Percentiles rank a stretch among this genome's conserved stretches.
Conservation (phyloP, 2,797 vertebrate species). For the Meriones psammophilus region DNA sequence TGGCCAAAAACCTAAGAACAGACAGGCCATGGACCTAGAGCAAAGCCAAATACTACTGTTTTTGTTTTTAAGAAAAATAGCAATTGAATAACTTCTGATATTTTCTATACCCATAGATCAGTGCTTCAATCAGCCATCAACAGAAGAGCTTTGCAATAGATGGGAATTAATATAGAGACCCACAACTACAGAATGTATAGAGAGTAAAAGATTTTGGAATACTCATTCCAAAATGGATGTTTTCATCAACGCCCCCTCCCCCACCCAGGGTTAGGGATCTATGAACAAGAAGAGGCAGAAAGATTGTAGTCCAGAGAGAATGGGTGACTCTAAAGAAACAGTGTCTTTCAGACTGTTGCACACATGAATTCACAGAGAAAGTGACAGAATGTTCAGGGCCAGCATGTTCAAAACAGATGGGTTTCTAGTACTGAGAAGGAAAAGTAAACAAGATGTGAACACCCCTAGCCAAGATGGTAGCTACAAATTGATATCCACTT, state of each 20-base stretch:
- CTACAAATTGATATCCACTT: not conserved
- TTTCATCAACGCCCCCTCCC: not conserved
- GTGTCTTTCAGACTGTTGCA: not conserved
- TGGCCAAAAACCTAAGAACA: not conserved
- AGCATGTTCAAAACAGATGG: not conserved
- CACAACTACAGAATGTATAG: not conserved
- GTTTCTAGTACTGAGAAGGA: not conserved
- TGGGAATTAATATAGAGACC: not conserved
- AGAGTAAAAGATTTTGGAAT: not conserved
- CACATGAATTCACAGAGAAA: not conserved
- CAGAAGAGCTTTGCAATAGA: not conserved
- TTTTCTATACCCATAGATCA: not conserved
- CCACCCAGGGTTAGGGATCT: too few relatives aligned
- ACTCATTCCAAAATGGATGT: too few relatives aligned
- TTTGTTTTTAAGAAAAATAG: not conserved
- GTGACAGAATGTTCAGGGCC: not conserved
- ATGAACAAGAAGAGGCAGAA: not conserved
- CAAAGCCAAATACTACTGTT: not conserved
- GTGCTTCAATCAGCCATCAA: not conserved
- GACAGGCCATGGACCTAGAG: too few relatives aligned
- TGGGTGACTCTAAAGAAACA: not conserved
- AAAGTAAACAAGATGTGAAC: not conserved
- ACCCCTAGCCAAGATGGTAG: not conserved
- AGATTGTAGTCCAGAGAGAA: not conserved
- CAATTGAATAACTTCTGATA: not conserved